These are phyloP conservation scores for Caenorhabditis tropicalis DNA, from an alignment of 1,140 invertebrate genomes.

Conservation along the genomic window DNA sequence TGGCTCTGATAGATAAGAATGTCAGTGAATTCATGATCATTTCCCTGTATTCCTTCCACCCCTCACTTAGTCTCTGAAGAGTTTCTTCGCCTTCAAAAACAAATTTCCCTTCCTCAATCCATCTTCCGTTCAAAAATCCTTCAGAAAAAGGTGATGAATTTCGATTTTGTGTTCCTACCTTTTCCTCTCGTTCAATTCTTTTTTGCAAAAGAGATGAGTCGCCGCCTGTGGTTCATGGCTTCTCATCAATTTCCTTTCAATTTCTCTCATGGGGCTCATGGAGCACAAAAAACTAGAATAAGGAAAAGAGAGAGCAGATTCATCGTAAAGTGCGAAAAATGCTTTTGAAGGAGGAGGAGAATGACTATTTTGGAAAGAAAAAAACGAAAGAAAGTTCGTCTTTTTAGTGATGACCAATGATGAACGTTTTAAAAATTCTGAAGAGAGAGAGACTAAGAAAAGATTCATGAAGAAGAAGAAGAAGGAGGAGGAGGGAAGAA, in stretches of 20 bases:
- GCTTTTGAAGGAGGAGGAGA: too few relatives aligned
- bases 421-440: conserved; percentile 2
- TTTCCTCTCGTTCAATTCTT: neutral
- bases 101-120: neutral
- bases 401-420: neutral
- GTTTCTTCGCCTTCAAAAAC: too few relatives aligned
- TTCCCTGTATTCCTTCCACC: too few relatives aligned
- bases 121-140: neutral
- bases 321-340: neutral
- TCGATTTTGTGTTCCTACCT: neutral
- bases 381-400: neutral
- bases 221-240: neutral
- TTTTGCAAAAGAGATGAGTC: conserved; percentile 19
- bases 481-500: neutral
- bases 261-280: conserved; percentile 12
- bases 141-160: neutral
- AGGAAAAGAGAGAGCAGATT: neutral
- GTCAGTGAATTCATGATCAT: too few relatives aligned
- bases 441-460: too few relatives aligned
- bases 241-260: conserved; percentile 31
- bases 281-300: conserved; percentile 11
- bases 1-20: too few relatives aligned
- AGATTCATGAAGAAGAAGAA: neutral
- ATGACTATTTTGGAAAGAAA: neutral
- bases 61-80: too few relatives aligned